Evolutionary conservation across 2,113 vertebrate species (phyloP), one percentile per base, ranked within the genome.

Genomic region (Oceanodroma tethys): DNA sequence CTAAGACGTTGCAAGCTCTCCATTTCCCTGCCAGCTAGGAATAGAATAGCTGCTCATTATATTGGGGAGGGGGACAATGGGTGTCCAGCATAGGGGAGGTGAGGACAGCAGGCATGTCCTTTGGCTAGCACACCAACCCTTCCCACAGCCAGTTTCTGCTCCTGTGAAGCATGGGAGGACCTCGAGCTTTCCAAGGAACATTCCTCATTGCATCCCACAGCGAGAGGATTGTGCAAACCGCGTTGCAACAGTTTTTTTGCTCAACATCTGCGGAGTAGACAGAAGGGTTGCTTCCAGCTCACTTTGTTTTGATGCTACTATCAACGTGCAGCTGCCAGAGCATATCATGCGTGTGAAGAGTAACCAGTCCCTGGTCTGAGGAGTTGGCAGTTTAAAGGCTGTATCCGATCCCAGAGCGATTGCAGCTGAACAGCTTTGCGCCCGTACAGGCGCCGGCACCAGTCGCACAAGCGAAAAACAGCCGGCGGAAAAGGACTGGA

Each of bases 321-420:
- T 56, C 38, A 22, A 2, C 3, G 30, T 10, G 55, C 75, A 88
- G 79, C 76, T 95, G 76, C 86, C 67, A 43, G 68, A 12, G 7
- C 0, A 0, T 52, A 9, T 30, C 1, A 1, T 47, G 25, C 0
- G 0, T n/a, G 30, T 59, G 92, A 30, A 36, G 47, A 55, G 59
- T 19, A 84, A 59, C 22, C 43, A 56, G 76, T 26, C 19, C 47
- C 43, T 36, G 67, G 2, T 7, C 29, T 23, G 88, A 88, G 62
- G 68, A 40, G 3, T 3, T 13, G 68, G 32, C 15, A 26, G n/a
- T 19, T 36, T 50, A 38, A 17, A 53, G 32, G 67, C 88, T 50
- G 10, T 43, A 56, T n/a, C 43, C 2, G 3, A 27, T n/a, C 26
- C 40, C 7, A 1, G 34, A 27, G 63, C 0, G 1, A 13, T 19